Percentiles rank a stretch among this genome's conserved stretches.
Conservation (phyloP, 2,797 vertebrate species). For the Coilia nasus region DNA sequence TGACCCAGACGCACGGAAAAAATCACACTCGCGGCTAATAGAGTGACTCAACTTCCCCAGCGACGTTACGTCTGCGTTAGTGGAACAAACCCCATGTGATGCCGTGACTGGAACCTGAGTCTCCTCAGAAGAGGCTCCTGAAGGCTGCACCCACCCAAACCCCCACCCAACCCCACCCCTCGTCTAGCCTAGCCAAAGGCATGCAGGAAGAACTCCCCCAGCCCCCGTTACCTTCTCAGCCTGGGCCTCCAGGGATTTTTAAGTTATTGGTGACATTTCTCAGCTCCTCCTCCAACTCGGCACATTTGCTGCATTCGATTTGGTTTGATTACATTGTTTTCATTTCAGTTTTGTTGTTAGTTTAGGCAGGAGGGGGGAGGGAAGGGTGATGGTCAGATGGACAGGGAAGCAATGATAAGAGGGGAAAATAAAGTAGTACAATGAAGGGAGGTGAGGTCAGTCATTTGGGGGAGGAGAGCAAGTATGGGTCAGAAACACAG, state of each 20-base stretch:
- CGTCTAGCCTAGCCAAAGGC: slow-evolving; percentile 17
- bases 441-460: background rate
- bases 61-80: background rate
- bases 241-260: slow-evolving; percentile 95
- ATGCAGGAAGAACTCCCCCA: slow-evolving; percentile 42
- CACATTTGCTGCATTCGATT: slow-evolving; percentile 86
- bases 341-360: slow-evolving; percentile 49
- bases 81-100: background rate
- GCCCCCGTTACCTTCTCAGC: slow-evolving; percentile 89
- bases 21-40: background rate
- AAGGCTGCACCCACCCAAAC: background rate
- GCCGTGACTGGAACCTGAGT: background rate
- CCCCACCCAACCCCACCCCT: too few relatives aligned
- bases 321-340: slow-evolving; percentile 44
- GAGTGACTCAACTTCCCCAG: background rate
- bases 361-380: slow-evolving; percentile 2
- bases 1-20: background rate
- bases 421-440: background rate
- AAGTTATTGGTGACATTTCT: slow-evolving; percentile 93
- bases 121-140: background rate
- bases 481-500: background rate
- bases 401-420: background rate
- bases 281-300: slow-evolving; percentile 93
- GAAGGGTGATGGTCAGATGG: background rate
- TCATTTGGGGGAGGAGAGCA: background rate